Conservation (phyloP, 2,797 vertebrate genomes). For the Loris lydekkerianus region DNA sequence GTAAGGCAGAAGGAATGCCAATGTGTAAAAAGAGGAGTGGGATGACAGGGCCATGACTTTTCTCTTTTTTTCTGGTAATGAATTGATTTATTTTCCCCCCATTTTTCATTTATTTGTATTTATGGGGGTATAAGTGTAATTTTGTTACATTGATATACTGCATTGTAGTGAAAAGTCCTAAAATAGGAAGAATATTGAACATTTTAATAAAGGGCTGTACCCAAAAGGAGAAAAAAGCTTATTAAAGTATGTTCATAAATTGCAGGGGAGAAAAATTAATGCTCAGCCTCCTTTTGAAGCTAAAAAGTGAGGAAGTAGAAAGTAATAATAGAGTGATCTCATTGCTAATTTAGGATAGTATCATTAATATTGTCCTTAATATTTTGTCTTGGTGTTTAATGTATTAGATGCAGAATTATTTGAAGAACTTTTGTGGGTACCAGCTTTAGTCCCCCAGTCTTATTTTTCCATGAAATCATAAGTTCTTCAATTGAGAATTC, state of each 20-base stretch:
- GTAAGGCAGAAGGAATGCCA: neutral
- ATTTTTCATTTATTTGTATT: neutral
- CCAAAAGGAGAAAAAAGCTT: neutral
- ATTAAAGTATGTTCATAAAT: neutral
- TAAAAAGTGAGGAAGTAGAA: constrained; percentile 1
- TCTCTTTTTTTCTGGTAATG: neutral
- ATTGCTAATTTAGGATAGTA: neutral
- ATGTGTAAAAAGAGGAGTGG: neutral
- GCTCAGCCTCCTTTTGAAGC: constrained; percentile 10
- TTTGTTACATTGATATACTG: neutral
- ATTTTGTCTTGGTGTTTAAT: neutral
- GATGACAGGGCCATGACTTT: neutral
- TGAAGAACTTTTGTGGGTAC: constrained; percentile 7
- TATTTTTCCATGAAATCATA: constrained; percentile 25
- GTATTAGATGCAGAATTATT: constrained; percentile 35
- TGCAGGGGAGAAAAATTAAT: neutral
- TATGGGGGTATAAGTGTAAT: neutral
- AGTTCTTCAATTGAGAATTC: constrained; percentile 29
- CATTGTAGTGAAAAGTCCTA: neutral
- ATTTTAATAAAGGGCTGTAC: neutral
- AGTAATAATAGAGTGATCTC: neutral
- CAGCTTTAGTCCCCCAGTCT: neutral
- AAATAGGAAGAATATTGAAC: neutral
- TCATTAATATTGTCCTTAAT: constrained; percentile 11
- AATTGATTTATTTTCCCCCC: neutral